Evolutionary conservation across 2,797 vertebrate genomes (phyloP).

Genomic region (Gadopsis bispinosus): DNA sequence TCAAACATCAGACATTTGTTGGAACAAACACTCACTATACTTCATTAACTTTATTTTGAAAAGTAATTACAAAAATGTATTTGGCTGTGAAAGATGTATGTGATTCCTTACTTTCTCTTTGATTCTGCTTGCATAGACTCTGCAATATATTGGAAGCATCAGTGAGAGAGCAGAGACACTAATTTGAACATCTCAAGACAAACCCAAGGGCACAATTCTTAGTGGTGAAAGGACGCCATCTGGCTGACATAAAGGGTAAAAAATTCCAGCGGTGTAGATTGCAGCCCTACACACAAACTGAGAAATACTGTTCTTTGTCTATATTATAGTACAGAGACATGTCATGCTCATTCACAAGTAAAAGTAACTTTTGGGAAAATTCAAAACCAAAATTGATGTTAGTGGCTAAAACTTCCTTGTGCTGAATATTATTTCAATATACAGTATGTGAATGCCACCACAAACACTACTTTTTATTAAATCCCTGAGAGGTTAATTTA

Average conservation of each 20-base stretch:
- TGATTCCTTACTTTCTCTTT: slow-evolving; percentile 48
- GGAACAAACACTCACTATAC: slow-evolving; percentile 43
- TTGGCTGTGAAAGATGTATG: slow-evolving; percentile 64
- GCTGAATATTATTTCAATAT: background rate
- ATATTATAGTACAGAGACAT: background rate
- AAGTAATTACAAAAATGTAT: slow-evolving; percentile 71
- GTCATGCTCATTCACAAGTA: background rate
- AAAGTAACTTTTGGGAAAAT: background rate
- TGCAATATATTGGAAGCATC: slow-evolving; percentile 61
- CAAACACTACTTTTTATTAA: background rate
- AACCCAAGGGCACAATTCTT: slow-evolving; percentile 65
- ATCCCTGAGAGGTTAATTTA: background rate
- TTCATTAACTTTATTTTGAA: slow-evolving; percentile 62
- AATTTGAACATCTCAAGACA: slow-evolving; percentile 62
- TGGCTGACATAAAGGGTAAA: slow-evolving; percentile 56
- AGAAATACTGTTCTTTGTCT: slow-evolving; percentile 1
- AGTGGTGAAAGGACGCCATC: slow-evolving; percentile 80
- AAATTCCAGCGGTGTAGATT: slow-evolving; percentile 9
- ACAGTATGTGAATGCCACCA: background rate
- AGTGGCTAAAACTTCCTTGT: background rate
- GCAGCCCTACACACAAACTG: background rate
- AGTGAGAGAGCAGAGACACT: slow-evolving; percentile 61
- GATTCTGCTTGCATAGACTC: slow-evolving; percentile 54
- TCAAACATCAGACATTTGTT: slow-evolving; percentile 33
- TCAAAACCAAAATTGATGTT: background rate